Evolutionary conservation across 2,888 invertebrate species (phyloP), one percentile per base, ranked within the genome.

Genomic region (Actias luna): DNA sequence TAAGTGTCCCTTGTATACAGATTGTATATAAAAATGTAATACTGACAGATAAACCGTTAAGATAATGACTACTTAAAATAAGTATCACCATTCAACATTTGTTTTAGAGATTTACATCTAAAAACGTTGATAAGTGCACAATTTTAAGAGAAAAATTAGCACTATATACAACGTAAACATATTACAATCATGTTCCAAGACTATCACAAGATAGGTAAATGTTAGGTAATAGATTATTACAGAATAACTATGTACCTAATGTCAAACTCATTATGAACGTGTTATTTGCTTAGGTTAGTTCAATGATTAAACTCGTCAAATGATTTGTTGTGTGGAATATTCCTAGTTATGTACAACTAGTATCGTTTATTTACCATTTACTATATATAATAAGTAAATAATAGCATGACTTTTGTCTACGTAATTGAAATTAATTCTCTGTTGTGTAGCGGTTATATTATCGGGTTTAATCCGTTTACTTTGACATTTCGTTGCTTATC

Each of bases 241-340:
- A 22, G 16, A 46, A 22, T 12, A 46, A 27, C 66, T 65, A 66
- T 57, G 69, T 70, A n/a, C n/a, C n/a, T n/a, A 69, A 72, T 66
- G 65, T 27, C n/a, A 65, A 58, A 62, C 52, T 66, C 61, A 42
- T 64, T 62, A 35, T 63, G 63, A 57, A 50, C 66, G 62, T 65
- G 67, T 66, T 74, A 67, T 73, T 73, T 72, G 69, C 68, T 63
- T 60, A 46, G 66, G 66, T 67, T 65, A 67, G 63, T 62, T 57
- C 64, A 61, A 68, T 62, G 69, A 73, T 73, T 64, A 69, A 64
- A 57, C 65, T 46, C 2, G 46, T 46, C 46, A 22, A 22, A 46
- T 16, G 22, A 22, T 46, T 22, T 46, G 22, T 22, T 69, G 25
- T 18, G 64, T 70, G 75, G 75, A 75, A 75, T 71, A 68, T 71